Evolutionary conservation across 2,113 vertebrate genomes (phyloP).

Genomic region (Xenopus laevis): DNA sequence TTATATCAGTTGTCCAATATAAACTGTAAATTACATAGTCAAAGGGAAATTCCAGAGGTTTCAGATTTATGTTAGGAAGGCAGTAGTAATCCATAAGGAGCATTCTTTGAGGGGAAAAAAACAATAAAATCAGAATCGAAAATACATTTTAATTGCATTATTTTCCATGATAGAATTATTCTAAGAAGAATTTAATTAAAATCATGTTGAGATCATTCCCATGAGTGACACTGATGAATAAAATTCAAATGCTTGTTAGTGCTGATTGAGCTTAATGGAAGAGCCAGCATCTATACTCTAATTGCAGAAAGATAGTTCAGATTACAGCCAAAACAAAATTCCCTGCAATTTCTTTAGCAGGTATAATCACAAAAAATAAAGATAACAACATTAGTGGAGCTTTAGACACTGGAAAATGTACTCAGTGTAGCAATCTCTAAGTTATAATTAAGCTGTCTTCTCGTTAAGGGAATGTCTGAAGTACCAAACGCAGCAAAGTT

Average conservation of each 20-base stretch:
- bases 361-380: slow-evolving; percentile 30
- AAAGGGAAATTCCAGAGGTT: too few species aligned
- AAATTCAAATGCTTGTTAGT: slow-evolving; percentile 39
- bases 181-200: slow-evolving; percentile 30
- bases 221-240: slow-evolving; percentile 39
- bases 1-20: neutral
- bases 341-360: slow-evolving; percentile 19
- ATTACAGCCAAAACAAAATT: slow-evolving; percentile 40
- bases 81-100: neutral
- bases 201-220: slow-evolving; percentile 30
- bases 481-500: slow-evolving; percentile 6
- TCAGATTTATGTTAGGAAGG: too few species aligned
- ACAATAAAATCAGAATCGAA: neutral
- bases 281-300: slow-evolving; percentile 7
- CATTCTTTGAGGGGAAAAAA: neutral
- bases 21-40: too few species aligned
- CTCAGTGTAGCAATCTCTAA: slow-evolving; percentile 9
- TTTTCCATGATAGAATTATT: slow-evolving; percentile 37
- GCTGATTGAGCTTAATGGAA: slow-evolving; percentile 42
- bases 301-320: slow-evolving; percentile 30
- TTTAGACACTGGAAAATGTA: slow-evolving; percentile 17
- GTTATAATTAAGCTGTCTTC: slow-evolving; percentile 36
- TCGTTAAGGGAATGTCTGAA: slow-evolving; percentile 35
- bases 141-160: slow-evolving; percentile 37
- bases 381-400: slow-evolving; percentile 23